Conservation (phyloP, 2,888 invertebrate species). For the Anthophora plumipes region DNA sequence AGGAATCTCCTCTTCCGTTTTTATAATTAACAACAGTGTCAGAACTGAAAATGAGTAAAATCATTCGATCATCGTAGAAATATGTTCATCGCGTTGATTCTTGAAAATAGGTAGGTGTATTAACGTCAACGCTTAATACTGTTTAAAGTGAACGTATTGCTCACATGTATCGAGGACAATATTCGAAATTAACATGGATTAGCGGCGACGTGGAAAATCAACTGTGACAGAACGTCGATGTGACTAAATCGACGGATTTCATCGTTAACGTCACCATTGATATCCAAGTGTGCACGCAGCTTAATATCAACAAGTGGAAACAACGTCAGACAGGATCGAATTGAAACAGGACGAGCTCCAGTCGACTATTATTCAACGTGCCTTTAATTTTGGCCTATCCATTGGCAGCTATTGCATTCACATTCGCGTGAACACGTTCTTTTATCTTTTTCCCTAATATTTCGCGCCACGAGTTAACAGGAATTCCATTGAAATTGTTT, state of each 20-base stretch:
- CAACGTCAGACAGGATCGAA: slow-evolving; percentile 55
- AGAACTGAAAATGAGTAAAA: too few relatives aligned
- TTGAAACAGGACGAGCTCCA: slow-evolving; percentile 53
- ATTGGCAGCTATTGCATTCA: slow-evolving; percentile 26
- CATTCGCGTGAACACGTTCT: not conserved
- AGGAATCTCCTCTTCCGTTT: too few relatives aligned
- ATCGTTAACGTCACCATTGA: slow-evolving; percentile 2
- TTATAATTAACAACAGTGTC: too few relatives aligned
- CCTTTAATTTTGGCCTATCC: slow-evolving; percentile 61
- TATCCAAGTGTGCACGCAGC: slow-evolving; percentile 42
- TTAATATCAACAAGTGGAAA: slow-evolving; percentile 77
- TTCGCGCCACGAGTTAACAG: not conserved
- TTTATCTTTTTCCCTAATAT: not conserved
- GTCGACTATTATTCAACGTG: slow-evolving; percentile 68
- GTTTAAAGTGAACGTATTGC: not conserved
- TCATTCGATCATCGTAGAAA: too few relatives aligned
- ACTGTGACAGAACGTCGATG: not conserved
- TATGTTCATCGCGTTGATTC: too few relatives aligned
- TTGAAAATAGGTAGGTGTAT: not conserved
- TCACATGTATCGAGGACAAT: too few relatives aligned
- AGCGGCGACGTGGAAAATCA: not conserved
- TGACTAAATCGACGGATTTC: not conserved
- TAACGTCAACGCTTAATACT: not conserved
- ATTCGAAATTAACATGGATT: not conserved
- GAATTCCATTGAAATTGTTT: not conserved